Percentiles rank a stretch among this genome's conserved stretches.
Evolutionary conservation across 1,140 invertebrate genomes (phyloP).

Genomic region (Drosophila grimshawi): DNA sequence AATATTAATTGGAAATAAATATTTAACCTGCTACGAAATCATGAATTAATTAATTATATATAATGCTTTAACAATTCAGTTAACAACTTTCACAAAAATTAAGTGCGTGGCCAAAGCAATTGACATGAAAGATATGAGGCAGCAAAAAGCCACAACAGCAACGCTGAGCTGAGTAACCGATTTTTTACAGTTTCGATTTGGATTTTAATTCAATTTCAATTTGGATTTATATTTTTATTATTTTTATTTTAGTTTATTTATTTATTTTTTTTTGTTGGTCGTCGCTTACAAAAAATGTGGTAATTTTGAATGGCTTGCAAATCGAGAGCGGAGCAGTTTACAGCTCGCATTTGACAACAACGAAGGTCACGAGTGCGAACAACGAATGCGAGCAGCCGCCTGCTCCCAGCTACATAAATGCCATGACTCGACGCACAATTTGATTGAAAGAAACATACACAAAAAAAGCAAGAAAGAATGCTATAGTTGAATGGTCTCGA

Average conservation of each 20-base stretch:
- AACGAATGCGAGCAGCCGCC: slow-evolving; percentile 8
- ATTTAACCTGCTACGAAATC: slow-evolving; percentile 35
- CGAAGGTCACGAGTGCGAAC: slow-evolving; percentile 57
- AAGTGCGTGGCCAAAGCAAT: slow-evolving; percentile 32
- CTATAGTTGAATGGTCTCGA: no score
- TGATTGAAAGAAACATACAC: slow-evolving; percentile 41
- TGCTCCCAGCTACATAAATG: slow-evolving; percentile 30
- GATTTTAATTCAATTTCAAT: slow-evolving; percentile 68
- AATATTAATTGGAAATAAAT: slow-evolving; percentile 21
- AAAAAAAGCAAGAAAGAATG: neutral
- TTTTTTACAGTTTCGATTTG: slow-evolving; percentile 64
- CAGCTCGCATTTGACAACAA: slow-evolving; percentile 43
- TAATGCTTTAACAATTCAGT: slow-evolving; percentile 6
- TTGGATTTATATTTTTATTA: slow-evolving; percentile 41
- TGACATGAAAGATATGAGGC: slow-evolving; percentile 7
- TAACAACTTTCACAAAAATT: slow-evolving; percentile 60
- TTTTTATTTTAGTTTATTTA: neutral
- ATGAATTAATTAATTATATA: slow-evolving; percentile 61
- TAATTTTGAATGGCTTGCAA: slow-evolving; percentile 71
- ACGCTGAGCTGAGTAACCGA: slow-evolving; percentile 70
- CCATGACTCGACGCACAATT: slow-evolving; percentile 69
- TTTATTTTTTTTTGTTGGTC: slow-evolving; percentile 1
- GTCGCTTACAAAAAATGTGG: slow-evolving; percentile 25
- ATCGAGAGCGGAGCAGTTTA: slow-evolving; percentile 61
- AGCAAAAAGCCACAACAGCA: slow-evolving; percentile 37